Conservation (phyloP, 2,888 invertebrate genomes). For the Carabus problematicus region DNA sequence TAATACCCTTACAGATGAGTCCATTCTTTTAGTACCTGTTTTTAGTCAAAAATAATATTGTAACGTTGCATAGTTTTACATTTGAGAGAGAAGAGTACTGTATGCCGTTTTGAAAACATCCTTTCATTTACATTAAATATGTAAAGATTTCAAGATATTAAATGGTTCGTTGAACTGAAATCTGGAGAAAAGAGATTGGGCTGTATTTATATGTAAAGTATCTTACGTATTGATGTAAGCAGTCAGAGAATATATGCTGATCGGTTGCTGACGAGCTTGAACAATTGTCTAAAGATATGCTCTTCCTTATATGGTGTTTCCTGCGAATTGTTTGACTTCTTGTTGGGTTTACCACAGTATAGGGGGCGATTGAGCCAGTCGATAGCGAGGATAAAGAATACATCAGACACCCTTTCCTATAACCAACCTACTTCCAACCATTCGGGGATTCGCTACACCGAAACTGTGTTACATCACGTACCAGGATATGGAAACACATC, state of each 20-base stretch:
- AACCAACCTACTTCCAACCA: too few relatives aligned
- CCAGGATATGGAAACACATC: too few relatives aligned
- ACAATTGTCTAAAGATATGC: neutral
- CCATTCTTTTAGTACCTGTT: neutral
- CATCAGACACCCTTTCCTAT: too few relatives aligned
- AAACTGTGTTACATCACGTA: too few relatives aligned
- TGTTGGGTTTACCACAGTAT: neutral
- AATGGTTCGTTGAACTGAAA: too few relatives aligned
- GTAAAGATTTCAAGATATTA: too few relatives aligned
- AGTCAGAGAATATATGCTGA: too few relatives aligned
- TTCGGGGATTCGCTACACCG: too few relatives aligned
- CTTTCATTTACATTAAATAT: neutral
- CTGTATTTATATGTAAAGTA: too few relatives aligned
- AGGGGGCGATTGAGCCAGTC: neutral
- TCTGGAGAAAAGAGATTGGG: too few relatives aligned
- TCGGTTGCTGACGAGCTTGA: too few relatives aligned
- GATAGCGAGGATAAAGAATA: neutral
- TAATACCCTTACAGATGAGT: slow-evolving; percentile 28
- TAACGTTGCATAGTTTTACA: slow-evolving; percentile 6
- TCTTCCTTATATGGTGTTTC: neutral
- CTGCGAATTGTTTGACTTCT: slow-evolving; percentile 4
- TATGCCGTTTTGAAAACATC: neutral
- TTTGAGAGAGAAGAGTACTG: neutral
- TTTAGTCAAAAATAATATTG: neutral
- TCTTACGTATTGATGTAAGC: too few relatives aligned